These are phyloP conservation scores for Glaucomys volans DNA, from an alignment of 2,113 vertebrate genomes.

Conservation along the genomic window DNA sequence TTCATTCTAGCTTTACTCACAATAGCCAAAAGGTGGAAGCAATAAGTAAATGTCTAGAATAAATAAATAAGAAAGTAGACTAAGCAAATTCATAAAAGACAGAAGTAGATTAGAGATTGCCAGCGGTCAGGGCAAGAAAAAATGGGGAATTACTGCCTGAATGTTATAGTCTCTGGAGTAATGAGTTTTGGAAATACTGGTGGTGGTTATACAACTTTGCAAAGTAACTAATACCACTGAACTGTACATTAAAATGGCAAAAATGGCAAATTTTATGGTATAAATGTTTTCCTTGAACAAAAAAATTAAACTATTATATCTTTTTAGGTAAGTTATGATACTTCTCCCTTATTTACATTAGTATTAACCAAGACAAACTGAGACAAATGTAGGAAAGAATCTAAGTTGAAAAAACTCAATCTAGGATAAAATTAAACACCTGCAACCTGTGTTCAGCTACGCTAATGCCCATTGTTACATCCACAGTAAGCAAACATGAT, in stretches of 20 bases:
- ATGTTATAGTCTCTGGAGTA: neutral
- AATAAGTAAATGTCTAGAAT: neutral
- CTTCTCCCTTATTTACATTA: neutral
- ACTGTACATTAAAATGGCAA: neutral
- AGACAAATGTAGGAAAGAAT: neutral
- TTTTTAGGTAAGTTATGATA: neutral
- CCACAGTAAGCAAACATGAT: neutral
- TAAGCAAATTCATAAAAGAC: conserved; percentile 14
- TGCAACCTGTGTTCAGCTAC: neutral
- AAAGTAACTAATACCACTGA: neutral
- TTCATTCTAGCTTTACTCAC: neutral
- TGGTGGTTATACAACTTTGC: neutral
- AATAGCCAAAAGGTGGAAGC: neutral
- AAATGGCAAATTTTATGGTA: neutral
- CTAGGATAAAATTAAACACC: conserved; percentile 21
- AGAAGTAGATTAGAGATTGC: neutral
- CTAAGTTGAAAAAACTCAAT: neutral
- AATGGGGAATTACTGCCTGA: neutral
- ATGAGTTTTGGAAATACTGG: neutral
- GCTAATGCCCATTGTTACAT: neutral
- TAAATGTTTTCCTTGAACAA: neutral
- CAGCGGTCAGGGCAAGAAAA: neutral
- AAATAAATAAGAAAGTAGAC: neutral
- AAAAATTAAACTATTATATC: neutral
- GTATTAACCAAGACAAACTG: conserved; percentile 11